A percentile compares a stretch with the other conserved stretches of the same genome.
phyloP scores from a whole-genome alignment of 2,113 vertebrate genomes.

The Mus spicilegus region DNA sequence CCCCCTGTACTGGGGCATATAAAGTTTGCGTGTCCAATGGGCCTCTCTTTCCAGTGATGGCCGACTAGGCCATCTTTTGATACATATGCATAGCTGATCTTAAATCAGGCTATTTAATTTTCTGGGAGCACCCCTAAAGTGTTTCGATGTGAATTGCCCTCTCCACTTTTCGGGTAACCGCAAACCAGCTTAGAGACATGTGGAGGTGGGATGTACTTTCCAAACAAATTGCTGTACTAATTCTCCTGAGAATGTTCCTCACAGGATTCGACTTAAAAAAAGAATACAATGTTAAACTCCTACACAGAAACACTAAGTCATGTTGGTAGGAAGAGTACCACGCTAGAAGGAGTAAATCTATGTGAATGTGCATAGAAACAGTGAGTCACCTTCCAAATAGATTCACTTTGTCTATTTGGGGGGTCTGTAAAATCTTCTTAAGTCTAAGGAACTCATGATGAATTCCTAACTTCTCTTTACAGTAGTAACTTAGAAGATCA shows the following conservation, averaged over 20 bases:
- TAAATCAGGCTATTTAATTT: constrained; percentile 54
- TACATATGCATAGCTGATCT: constrained; percentile 52
- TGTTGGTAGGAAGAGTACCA: constrained; percentile 41
- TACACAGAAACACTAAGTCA: constrained; percentile 69
- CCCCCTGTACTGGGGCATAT: too few species aligned
- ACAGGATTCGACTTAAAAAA: constrained; percentile 54
- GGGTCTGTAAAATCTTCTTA: not conserved
- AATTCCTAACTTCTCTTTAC: constrained; percentile 36
- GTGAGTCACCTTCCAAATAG: constrained; percentile 32
- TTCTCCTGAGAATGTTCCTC: constrained; percentile 56
- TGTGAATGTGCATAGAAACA: not conserved
- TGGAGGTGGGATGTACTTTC: constrained; percentile 52
- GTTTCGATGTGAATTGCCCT: constrained; percentile 30
- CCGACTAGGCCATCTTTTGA: too few species aligned
- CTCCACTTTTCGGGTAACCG: constrained; percentile 19
- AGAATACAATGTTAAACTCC: constrained; percentile 55
- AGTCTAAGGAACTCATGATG: constrained; percentile 33
- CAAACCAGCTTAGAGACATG: constrained; percentile 52
- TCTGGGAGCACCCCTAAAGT: constrained; percentile 13
- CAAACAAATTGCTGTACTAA: constrained; percentile 66
- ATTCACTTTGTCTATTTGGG: constrained; percentile 11
- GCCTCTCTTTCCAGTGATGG: too few species aligned
- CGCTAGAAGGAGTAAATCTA: constrained; percentile 23
- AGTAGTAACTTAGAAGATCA: constrained; percentile 66
- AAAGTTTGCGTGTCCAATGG: too few species aligned